These are phyloP conservation scores for Otis tarda DNA, from an alignment of 2,113 vertebrate species.

Conservation along the genomic window DNA sequence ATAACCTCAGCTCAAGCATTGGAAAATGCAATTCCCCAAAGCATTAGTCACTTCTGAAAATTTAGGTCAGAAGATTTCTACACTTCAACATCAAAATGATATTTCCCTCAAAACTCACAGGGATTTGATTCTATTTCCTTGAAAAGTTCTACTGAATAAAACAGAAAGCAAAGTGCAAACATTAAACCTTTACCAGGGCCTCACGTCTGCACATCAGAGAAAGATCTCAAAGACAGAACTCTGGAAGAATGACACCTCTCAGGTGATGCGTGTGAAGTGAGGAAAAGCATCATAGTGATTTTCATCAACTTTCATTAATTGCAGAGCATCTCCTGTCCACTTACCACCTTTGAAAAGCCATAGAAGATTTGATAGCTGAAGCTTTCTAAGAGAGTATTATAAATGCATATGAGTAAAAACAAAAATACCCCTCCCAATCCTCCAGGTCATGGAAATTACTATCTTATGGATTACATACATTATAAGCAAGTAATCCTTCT, in stretches of 20 bases:
- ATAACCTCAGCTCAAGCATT: slow-evolving; percentile 14
- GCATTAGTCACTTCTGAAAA: slow-evolving; percentile 20
- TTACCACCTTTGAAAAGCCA: neutral
- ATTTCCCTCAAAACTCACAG: slow-evolving; percentile 39
- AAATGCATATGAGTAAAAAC: neutral
- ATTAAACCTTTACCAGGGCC: neutral
- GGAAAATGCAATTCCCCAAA: slow-evolving; percentile 11
- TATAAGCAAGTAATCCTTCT: slow-evolving; percentile 44
- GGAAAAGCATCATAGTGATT: neutral
- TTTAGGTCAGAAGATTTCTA: slow-evolving; percentile 43
- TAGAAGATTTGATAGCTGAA: neutral
- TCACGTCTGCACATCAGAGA: neutral
- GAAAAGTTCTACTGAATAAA: neutral
- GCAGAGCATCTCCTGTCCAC: neutral
- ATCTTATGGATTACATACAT: slow-evolving; percentile 23
- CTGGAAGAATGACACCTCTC: neutral
- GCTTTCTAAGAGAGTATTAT: slow-evolving; percentile 18
- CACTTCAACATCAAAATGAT: slow-evolving; percentile 37
- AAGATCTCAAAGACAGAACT: neutral
- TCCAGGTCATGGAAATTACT: neutral
- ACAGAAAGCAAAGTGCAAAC: neutral
- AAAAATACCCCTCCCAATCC: neutral
- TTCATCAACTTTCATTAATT: neutral
- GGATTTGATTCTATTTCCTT: slow-evolving; percentile 20
- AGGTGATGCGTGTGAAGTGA: neutral